These are phyloP conservation scores for Aix galericulata DNA, from an alignment of 2,113 vertebrate genomes.

Conservation along the genomic window DNA sequence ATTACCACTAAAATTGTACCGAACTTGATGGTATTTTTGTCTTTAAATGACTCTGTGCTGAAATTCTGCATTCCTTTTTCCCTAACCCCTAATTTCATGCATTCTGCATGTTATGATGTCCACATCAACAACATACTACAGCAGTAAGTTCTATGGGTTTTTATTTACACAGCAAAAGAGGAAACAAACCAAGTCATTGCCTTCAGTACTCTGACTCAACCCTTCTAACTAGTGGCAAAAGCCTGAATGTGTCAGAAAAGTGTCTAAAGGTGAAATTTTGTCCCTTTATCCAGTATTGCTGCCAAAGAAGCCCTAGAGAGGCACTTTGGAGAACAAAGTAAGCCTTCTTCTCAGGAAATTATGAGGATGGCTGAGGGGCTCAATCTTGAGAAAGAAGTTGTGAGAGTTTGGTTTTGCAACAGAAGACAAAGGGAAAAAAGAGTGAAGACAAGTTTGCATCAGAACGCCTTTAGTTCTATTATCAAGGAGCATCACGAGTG, in stretches of 20 bases:
- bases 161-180: neutral
- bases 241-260: neutral
- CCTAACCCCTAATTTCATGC: too few species aligned
- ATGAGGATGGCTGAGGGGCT: constrained; percentile 93
- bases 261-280: constrained; percentile 1
- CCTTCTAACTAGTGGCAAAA: neutral
- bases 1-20: neutral
- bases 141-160: neutral
- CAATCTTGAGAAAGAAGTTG: constrained; percentile 97
- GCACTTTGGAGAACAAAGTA: constrained; percentile 94
- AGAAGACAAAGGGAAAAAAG: constrained; percentile 95
- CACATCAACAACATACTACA: rapidly evolving
- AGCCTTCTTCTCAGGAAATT: constrained; percentile 97
- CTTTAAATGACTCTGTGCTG: neutral
- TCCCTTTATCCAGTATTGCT: constrained; percentile 81
- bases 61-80: neutral
- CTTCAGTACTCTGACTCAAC: neutral
- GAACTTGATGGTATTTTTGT: neutral
- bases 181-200: neutral
- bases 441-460: constrained; percentile 95
- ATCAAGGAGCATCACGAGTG: constrained; percentile 87
- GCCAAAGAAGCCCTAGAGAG: constrained; percentile 96
- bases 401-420: constrained; percentile 99
- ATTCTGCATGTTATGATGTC: rapidly evolving
- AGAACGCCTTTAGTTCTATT: constrained; percentile 84